Conservation (phyloP, 2,888 invertebrate genomes). For the Anodontia alba region DNA sequence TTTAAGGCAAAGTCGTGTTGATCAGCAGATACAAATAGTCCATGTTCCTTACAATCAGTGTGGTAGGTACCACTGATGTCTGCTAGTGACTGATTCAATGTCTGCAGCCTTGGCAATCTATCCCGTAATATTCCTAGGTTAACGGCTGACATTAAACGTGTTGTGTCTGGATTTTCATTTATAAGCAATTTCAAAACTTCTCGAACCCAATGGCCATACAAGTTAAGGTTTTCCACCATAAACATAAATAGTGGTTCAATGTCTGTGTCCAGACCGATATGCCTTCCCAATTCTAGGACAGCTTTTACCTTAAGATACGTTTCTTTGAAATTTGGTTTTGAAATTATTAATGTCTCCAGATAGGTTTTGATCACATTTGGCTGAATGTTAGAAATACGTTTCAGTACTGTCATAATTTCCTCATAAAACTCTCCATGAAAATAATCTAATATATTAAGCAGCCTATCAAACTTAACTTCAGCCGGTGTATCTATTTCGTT, state of each 20-base stretch:
- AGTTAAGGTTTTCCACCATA: neutral
- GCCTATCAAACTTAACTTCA: no score
- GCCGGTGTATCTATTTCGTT: no score
- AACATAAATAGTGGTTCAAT: neutral
- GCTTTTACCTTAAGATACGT: neutral
- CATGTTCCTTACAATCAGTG: neutral
- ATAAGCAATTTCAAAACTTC: neutral
- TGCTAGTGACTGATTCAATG: neutral
- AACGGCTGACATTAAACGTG: neutral
- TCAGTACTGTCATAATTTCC: no score
- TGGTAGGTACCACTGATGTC: neutral
- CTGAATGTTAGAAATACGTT: no score
- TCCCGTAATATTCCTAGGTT: neutral
- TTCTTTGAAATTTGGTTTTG: neutral
- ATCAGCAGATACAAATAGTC: neutral
- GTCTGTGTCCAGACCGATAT: neutral
- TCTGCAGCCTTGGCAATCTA: neutral
- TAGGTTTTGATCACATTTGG: no score
- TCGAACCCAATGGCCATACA: neutral
- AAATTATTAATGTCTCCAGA: neutral
- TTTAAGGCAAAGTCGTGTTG: neutral
- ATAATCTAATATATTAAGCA: no score
- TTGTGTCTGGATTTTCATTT: neutral
- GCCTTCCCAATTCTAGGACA: neutral
- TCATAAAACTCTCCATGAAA: no score